Base-by-base conservation (phyloP, 2,888 invertebrate genomes). In the Bombyx huttoni region DNA sequence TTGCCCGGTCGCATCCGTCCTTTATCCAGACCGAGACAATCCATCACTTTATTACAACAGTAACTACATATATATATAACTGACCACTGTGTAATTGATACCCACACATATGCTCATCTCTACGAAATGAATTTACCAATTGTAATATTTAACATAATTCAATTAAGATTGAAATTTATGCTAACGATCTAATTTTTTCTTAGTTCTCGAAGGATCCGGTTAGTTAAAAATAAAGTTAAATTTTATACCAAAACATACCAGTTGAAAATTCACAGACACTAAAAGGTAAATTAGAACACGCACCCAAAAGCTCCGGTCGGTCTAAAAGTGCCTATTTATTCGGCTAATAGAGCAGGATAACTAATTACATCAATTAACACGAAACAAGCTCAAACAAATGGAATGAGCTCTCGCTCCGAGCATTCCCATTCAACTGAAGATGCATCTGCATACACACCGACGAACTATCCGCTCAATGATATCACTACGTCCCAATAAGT, bases 381-480 rank as follows among this genome's bases (percentile, higher is more conserved):
- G 40, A 40, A 40, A 40, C 40, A 40, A 40, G 9, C 3, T 10
- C 12, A 40, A 40, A 12, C 40, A 40, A 40, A 12, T 51, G 62
- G 58, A 60, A 63, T 68, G 74, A 70, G 77, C 67, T 73, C 62
- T 58, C 77, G 57, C 71, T 59, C 51, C 66, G 75, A 74, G 67
- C 59, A 69, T 60, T 73, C 65, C 68, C 68, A 66, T 64, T 60
- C 70, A 67, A 83, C 83, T 83, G 81, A 69, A 73, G 70, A 68
- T 81, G 80, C 81, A 78, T 74, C 70, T 73, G 68, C 64, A 68
- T 59, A 58, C 65, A 60, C 34, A 34, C 9, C 24, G 33, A n/a
- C 9, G 34, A 35, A 48, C 40, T 40, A 12, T 48, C 40, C 40
- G 12, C 7, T 13, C 33, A 48, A 59, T 54, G 62, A 73, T 58